Evolutionary conservation across 1,140 invertebrate genomes (phyloP).

Genomic region (Catajapyx aquilonaris): DNA sequence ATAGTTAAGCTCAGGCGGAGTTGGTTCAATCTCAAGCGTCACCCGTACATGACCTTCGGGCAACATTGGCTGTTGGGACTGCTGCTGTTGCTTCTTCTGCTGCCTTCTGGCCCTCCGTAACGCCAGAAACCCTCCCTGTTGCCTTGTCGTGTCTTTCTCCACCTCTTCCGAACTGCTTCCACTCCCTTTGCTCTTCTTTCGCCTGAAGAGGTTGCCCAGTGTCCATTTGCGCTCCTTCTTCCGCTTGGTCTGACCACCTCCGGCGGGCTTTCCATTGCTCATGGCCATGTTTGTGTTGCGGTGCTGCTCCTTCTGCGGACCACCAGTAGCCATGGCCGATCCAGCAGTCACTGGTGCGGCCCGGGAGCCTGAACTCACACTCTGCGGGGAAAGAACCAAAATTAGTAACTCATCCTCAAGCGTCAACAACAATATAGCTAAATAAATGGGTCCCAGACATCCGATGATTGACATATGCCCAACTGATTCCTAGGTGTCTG

Average conservation of each 20-base stretch:
- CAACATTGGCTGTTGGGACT: background rate
- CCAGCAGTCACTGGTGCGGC: background rate
- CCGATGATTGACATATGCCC: no score
- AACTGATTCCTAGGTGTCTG: no score
- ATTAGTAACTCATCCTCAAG: no score
- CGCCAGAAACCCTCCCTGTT: constrained; percentile 20
- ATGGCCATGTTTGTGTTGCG: background rate
- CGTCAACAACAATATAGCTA: no score
- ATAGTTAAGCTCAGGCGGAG: background rate
- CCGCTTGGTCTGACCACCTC: background rate
- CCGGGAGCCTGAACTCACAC: background rate
- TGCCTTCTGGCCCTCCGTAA: constrained; percentile 24
- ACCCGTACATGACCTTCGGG: background rate
- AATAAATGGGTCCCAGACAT: no score
- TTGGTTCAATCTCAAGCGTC: background rate
- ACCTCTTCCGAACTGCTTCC: constrained; percentile 35
- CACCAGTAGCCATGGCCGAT: background rate
- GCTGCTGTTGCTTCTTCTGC: constrained; percentile 21
- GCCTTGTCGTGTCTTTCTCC: constrained; percentile 13
- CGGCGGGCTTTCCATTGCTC: background rate
- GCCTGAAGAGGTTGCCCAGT: constrained; percentile 40
- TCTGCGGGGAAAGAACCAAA: background rate
- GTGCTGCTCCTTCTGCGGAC: background rate
- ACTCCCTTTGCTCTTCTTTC: constrained; percentile 27
- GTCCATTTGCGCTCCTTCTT: constrained; percentile 45